A percentile compares a stretch with the other conserved stretches of the same genome.
These are phyloP conservation scores for Holothuria glaberrima DNA, from an alignment of 35 echinoderm and acorn worm genomes.

Conservation along the genomic window DNA sequence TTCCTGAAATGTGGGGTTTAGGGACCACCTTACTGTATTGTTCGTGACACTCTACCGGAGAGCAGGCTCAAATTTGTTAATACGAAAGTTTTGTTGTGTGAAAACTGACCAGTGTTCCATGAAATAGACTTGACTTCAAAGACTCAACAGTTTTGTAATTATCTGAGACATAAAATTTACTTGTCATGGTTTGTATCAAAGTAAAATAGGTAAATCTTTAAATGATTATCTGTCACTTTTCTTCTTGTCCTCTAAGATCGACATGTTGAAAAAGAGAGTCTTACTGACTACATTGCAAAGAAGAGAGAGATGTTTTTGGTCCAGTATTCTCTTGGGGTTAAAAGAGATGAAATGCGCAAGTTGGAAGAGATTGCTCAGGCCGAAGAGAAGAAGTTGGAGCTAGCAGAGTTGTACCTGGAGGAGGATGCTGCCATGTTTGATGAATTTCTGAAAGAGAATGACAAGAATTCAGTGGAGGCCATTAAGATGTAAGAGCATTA, in stretches of 20 bases:
- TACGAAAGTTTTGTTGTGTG: too few relatives aligned
- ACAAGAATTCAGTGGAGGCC: constrained; percentile 99
- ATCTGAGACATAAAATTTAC: not conserved
- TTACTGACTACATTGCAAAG: constrained; percentile 99
- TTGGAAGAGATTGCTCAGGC: constrained; percentile 97
- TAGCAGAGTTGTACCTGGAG: constrained; percentile 95
- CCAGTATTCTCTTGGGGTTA: constrained; percentile 96
- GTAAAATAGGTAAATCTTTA: not conserved
- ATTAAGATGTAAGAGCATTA: constrained; percentile 59
- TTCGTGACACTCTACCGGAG: too few relatives aligned
- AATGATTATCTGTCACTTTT: not conserved
- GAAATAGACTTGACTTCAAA: too few relatives aligned
- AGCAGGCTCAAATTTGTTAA: too few relatives aligned
- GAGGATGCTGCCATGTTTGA: constrained; percentile 99
- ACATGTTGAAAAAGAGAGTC: constrained; percentile 97
- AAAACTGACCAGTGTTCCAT: too few relatives aligned
- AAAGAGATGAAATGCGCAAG: constrained; percentile 98
- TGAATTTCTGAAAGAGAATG: constrained; percentile 99
- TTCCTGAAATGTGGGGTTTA: too few relatives aligned
- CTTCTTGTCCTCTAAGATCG: constrained; percentile 36
- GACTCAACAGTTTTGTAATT: too few relatives aligned
- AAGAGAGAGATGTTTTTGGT: constrained; percentile 99
- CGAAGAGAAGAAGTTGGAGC: constrained; percentile 96
- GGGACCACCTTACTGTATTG: too few relatives aligned
- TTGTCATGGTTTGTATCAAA: not conserved